phyloP scores from a whole-genome alignment of 2,797 vertebrate genomes.

The Platyrinchus mystaceus region DNA sequence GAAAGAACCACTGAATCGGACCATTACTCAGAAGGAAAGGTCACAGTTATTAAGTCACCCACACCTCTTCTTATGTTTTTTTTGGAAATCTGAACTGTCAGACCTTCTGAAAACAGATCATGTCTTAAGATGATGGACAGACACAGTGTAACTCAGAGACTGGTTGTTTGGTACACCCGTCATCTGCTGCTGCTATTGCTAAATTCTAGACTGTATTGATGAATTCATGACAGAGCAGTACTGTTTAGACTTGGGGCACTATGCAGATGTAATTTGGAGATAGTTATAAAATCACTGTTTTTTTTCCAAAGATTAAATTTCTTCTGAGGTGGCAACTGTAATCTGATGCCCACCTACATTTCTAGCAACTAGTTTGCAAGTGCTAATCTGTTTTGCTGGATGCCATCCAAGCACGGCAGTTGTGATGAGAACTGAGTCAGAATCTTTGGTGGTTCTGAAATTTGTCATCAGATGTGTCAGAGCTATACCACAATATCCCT shows the following conservation, averaged over 20 bases:
- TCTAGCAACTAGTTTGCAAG: background rate
- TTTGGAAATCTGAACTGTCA: background rate
- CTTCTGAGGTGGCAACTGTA: background rate
- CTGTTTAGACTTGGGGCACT: background rate
- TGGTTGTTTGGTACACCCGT: background rate
- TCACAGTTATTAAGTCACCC: background rate
- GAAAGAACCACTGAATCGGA: background rate
- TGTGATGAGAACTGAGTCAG: constrained; percentile 59
- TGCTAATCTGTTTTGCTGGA: constrained; percentile 3
- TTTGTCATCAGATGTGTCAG: constrained; percentile 44
- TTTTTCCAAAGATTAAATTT: background rate
- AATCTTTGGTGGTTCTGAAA: constrained; percentile 12
- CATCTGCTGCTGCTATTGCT: background rate
- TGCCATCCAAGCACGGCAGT: background rate
- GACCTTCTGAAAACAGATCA: background rate
- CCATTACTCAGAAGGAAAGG: constrained; percentile 45
- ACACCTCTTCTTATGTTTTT: background rate
- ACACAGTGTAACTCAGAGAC: background rate
- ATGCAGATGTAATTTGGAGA: background rate
- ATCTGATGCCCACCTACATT: background rate
- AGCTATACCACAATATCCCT: background rate
- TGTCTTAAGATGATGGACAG: background rate
- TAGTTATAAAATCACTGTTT: background rate
- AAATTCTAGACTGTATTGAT: background rate
- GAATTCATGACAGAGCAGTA: background rate